Evolutionary conservation across 2,888 invertebrate species (phyloP).

Genomic region (Drosophila falleni): DNA sequence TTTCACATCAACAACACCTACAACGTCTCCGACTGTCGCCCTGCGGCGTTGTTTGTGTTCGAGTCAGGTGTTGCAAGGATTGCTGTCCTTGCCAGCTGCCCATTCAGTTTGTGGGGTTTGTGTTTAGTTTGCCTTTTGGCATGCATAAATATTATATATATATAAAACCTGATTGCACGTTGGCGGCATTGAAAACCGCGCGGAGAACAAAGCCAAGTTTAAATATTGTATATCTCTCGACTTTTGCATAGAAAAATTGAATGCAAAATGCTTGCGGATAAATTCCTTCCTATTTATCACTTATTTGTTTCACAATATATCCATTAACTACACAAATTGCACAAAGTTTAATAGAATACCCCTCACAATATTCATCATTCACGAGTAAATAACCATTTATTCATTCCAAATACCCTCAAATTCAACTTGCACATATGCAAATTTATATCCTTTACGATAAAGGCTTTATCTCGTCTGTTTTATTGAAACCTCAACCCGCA

Average conservation of each 20-base stretch:
- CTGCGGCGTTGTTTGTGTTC: conserved; percentile 23
- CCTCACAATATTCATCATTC: conserved; percentile 21
- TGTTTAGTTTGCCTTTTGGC: conserved; percentile 33
- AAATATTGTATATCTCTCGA: conserved; percentile 19
- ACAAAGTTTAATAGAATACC: background rate
- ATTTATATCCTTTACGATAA: conserved; percentile 14
- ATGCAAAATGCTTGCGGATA: conserved; percentile 6
- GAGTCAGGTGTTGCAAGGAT: conserved; percentile 29
- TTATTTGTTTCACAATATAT: background rate
- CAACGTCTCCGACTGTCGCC: conserved; percentile 3
- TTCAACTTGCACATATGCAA: conserved; percentile 34
- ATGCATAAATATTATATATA: conserved; percentile 29
- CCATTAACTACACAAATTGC: conserved; percentile 21
- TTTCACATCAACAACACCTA: background rate
- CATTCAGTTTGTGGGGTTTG: conserved; percentile 13
- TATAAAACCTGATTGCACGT: conserved; percentile 23
- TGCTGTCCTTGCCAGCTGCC: conserved; percentile 22
- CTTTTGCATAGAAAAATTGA: conserved; percentile 3
- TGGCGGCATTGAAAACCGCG: conserved; percentile 18
- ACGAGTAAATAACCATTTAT: conserved; percentile 23
- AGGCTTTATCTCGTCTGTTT: background rate
- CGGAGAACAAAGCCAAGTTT: conserved; percentile 28
- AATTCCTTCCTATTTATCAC: conserved; percentile 10
- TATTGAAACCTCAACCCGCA: conserved; percentile 18
- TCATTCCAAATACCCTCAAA: conserved; percentile 3